phyloP scores from a whole-genome alignment of 2,113 vertebrate genomes.

The Pachyramphus minor region DNA sequence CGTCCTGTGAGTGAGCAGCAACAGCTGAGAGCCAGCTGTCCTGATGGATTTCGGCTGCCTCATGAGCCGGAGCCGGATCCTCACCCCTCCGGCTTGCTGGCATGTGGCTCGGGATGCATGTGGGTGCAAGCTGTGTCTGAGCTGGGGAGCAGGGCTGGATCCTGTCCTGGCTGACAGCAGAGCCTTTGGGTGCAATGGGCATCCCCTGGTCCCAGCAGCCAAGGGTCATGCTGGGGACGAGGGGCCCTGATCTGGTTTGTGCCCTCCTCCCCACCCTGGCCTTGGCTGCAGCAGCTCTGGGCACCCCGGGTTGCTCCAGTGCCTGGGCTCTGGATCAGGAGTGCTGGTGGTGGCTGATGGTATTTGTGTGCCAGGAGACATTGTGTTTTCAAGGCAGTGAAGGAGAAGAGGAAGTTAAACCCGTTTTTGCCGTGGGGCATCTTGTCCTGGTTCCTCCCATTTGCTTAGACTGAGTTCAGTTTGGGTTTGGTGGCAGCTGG shows the following conservation, averaged over 20 bases:
- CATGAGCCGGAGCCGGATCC: background rate
- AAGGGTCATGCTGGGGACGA: rapidly evolving
- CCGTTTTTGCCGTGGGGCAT: background rate
- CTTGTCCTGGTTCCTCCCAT: background rate
- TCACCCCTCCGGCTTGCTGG: background rate
- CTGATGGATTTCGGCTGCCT: background rate
- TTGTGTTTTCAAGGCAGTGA: rapidly evolving
- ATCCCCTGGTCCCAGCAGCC: background rate
- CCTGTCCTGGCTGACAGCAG: background rate
- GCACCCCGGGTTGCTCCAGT: background rate
- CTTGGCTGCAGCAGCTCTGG: background rate
- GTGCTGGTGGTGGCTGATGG: background rate
- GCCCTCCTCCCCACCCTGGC: too few species aligned
- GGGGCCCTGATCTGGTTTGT: background rate
- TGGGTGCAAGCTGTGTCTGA: background rate
- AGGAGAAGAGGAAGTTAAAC: background rate
- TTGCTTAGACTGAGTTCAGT: background rate
- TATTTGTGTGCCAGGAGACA: rapidly evolving
- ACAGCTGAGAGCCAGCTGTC: constrained; percentile 66
- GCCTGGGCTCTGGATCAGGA: too few species aligned
- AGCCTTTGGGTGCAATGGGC: background rate
- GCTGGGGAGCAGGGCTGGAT: background rate
- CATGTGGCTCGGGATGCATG: background rate
- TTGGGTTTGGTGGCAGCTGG: rapidly evolving
- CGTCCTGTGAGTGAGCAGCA: background rate